A percentile compares a stretch with the other conserved stretches of the same genome.
These are phyloP conservation scores for Synergus laeviventris DNA, from an alignment of 2,888 invertebrate genomes.

Conservation along the genomic window DNA sequence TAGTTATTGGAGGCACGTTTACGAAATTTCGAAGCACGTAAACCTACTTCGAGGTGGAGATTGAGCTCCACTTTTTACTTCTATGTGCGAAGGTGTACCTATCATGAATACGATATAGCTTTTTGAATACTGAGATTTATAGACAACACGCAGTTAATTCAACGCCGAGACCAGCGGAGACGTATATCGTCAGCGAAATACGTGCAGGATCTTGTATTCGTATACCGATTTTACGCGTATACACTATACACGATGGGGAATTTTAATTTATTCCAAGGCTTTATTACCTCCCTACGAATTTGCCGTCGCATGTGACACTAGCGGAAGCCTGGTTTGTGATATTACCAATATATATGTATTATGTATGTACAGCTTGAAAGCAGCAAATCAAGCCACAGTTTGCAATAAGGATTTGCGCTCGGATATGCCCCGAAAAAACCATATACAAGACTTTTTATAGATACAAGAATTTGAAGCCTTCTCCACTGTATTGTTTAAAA, in stretches of 20 bases:
- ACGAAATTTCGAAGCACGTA: neutral
- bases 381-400: constrained; percentile 26
- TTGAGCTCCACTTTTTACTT: neutral
- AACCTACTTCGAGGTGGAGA: neutral
- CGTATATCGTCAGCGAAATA: constrained; percentile 28
- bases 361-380: neutral
- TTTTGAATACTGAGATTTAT: constrained; percentile 32
- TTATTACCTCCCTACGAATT: constrained; percentile 28
- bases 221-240: constrained; percentile 17
- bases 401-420: constrained; percentile 10
- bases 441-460: neutral
- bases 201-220: constrained; percentile 16
- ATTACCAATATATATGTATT: constrained; percentile 17
- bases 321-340: constrained; percentile 26
- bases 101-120: neutral
- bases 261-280: constrained; percentile 34
- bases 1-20: constrained; percentile 1
- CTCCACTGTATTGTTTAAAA: too few species aligned
- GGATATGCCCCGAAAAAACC: neutral
- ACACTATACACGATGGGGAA: neutral
- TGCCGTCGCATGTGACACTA: constrained; percentile 31
- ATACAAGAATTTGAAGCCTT: too few species aligned
- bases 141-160: constrained; percentile 27
- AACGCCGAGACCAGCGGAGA: constrained; percentile 13
- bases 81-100: neutral